A percentile compares a stretch with the other conserved stretches of the same genome.
phyloP scores from a whole-genome alignment of 2,888 invertebrate genomes.

The Drosophila mercatorum region DNA sequence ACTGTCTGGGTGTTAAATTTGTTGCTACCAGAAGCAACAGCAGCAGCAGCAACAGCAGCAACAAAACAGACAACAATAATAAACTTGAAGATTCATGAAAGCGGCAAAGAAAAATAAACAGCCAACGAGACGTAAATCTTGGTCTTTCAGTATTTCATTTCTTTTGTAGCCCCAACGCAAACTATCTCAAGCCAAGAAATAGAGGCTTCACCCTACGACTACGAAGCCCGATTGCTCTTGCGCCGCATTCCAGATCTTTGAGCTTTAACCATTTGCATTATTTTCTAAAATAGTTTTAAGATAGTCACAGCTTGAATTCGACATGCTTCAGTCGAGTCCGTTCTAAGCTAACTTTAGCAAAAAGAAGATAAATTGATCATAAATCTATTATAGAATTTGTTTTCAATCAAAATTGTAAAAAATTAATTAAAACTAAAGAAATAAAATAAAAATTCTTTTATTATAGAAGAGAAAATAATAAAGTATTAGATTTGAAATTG shows the following conservation, averaged over 20 bases:
- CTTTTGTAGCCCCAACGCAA: slow-evolving; percentile 57
- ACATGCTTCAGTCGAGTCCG: no score
- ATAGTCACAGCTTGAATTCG: neutral
- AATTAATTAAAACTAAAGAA: no score
- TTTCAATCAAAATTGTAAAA: no score
- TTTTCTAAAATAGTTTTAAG: neutral
- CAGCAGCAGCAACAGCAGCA: slow-evolving; percentile 32
- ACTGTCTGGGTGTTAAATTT: slow-evolving; percentile 73
- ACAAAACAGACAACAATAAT: slow-evolving; percentile 66
- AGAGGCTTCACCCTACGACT: neutral
- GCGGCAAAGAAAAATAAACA: slow-evolving; percentile 76
- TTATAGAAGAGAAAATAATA: no score
- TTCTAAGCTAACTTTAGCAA: no score
- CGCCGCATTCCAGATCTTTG: no score
- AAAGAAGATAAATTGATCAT: no score
- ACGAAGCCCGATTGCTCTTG: slow-evolving; percentile 20
- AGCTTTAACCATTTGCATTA: neutral
- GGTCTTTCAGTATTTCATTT: slow-evolving; percentile 74
- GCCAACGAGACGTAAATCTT: slow-evolving; percentile 70
- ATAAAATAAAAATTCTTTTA: no score
- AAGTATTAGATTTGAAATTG: no score
- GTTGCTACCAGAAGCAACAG: slow-evolving; percentile 61
- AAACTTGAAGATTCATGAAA: slow-evolving; percentile 79
- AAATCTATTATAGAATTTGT: no score
- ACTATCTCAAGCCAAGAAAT: slow-evolving; percentile 48